Percentiles rank a stretch among this genome's conserved stretches.
These are phyloP conservation scores for Thelaira solivaga DNA, from an alignment of 2,888 invertebrate genomes.

Conservation along the genomic window DNA sequence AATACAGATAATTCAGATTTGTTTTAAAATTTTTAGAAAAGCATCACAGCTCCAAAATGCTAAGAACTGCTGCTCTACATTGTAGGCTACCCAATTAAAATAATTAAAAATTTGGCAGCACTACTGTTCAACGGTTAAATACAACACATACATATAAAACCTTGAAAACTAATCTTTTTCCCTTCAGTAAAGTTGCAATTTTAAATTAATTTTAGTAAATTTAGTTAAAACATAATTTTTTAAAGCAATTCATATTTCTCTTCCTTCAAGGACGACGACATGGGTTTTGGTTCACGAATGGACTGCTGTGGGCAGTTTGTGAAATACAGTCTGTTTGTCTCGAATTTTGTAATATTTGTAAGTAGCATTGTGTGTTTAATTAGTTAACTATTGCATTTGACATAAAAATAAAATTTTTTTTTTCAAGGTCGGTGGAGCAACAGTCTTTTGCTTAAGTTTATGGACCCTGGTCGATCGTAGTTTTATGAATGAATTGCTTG, in stretches of 20 bases:
- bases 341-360: slow-evolving; percentile 91
- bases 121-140: too few relatives aligned
- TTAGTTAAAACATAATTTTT: too few relatives aligned
- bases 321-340: slow-evolving; percentile 89
- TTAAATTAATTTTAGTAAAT: too few relatives aligned
- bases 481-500: slow-evolving; percentile 89
- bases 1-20: too few relatives aligned
- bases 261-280: slow-evolving; percentile 72
- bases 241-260: slow-evolving; percentile 30
- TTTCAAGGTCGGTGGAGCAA: slow-evolving; percentile 87
- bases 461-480: slow-evolving; percentile 92
- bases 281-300: slow-evolving; percentile 89
- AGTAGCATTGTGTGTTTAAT: slow-evolving; percentile 75
- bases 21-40: too few relatives aligned
- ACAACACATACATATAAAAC: too few relatives aligned
- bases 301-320: slow-evolving; percentile 93
- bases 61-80: too few relatives aligned
- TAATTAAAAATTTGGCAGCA: too few relatives aligned
- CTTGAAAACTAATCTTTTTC: too few relatives aligned
- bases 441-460: slow-evolving; percentile 87
- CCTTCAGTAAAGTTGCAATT: too few relatives aligned
- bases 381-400: background rate
- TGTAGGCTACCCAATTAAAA: too few relatives aligned
- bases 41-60: too few relatives aligned
- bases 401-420: slow-evolving; percentile 61